Percentiles rank a stretch among this genome's conserved stretches.
These are phyloP conservation scores for Eulithis testata DNA, from an alignment of 2,888 invertebrate species.

Conservation along the genomic window DNA sequence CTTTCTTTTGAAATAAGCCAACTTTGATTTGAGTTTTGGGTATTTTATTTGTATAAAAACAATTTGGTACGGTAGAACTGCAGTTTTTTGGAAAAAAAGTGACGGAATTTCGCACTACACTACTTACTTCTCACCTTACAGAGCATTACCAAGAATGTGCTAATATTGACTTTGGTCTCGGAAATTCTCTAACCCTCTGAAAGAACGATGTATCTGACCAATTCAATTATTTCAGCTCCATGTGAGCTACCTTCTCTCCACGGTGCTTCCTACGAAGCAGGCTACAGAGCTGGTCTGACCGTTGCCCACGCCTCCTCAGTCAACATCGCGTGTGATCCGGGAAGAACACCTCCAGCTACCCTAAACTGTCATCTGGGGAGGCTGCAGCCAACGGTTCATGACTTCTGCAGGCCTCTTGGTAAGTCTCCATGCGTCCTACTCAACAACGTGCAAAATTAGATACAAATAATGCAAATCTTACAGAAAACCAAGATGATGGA, in stretches of 20 bases:
- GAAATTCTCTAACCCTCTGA: no score
- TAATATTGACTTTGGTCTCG: no score
- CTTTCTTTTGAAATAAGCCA: not conserved
- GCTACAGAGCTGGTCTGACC: constrained; percentile 91
- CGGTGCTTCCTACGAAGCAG: constrained; percentile 89
- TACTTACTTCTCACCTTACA: no score
- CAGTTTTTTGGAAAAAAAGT: no score
- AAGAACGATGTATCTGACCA: not conserved
- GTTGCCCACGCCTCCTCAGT: constrained; percentile 93
- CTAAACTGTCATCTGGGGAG: constrained; percentile 87
- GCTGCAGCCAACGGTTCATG: constrained; percentile 85
- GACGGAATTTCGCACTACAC: no score
- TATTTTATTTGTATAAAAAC: no score
- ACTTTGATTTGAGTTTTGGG: no score
- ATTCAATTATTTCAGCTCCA: constrained; percentile 77
- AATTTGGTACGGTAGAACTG: no score
- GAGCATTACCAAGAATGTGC: no score
- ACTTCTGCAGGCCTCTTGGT: constrained; percentile 79
- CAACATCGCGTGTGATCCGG: constrained; percentile 88
- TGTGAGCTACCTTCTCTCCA: constrained; percentile 88
- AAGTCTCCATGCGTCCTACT: constrained; percentile 22
- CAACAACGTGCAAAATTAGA: no score
- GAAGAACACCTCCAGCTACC: constrained; percentile 82
- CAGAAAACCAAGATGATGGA: no score
- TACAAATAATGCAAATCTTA: no score